phyloP scores from a whole-genome alignment of 2,888 invertebrate species.

The Itoplectis maculator region DNA sequence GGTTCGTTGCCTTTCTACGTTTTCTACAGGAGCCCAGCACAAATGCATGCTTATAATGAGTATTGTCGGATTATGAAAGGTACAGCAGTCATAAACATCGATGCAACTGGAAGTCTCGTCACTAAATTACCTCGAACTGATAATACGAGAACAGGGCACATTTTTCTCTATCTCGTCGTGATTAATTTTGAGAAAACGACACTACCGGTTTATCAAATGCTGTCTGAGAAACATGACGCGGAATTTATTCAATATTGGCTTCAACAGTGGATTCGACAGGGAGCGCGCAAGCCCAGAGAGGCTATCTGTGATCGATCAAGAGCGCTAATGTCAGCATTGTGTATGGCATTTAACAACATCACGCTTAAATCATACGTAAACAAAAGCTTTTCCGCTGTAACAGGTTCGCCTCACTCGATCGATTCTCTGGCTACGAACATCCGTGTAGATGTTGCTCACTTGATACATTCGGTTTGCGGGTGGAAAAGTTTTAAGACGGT shows the following conservation, averaged over 20 bases:
- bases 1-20: constrained; percentile 84
- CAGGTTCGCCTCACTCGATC: no score
- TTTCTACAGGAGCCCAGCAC: constrained; percentile 19
- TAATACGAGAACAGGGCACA: constrained; percentile 2
- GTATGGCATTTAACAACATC: background rate
- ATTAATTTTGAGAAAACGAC: constrained; percentile 23
- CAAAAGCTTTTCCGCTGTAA: no score
- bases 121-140: background rate
- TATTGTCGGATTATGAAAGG: background rate
- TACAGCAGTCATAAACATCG: no score
- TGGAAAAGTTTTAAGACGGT: no score
- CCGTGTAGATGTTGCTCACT: no score
- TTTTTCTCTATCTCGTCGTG: constrained; percentile 32
- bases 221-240: constrained; percentile 55
- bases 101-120: constrained; percentile 38
- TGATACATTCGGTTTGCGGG: no score
- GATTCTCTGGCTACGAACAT: no score
- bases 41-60: background rate
- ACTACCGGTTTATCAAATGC: constrained; percentile 58
- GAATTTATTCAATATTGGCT: constrained; percentile 57
- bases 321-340: constrained; percentile 1
- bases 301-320: constrained; percentile 25
- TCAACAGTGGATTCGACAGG: constrained; percentile 22
- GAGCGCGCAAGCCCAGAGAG: constrained; percentile 17
- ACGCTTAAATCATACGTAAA: no score